Conservation (phyloP, 2,888 invertebrate species). For the Drosophila stalkeri region DNA sequence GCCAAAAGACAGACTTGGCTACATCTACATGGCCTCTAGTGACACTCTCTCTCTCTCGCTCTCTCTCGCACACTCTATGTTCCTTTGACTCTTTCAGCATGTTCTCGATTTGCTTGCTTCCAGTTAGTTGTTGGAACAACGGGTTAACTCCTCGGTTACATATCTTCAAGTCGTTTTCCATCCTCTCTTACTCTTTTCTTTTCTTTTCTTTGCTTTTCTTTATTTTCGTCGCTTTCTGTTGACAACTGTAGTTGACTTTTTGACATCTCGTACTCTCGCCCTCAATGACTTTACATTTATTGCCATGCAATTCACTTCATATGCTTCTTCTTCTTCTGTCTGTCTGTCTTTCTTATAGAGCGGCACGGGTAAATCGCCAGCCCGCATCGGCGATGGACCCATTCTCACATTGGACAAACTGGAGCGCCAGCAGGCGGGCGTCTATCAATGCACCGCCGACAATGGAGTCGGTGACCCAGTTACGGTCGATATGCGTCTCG, state of each 20-base stretch:
- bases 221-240: slow-evolving; percentile 24
- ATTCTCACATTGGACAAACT: slow-evolving; percentile 88
- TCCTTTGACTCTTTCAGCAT: neutral
- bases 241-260: slow-evolving; percentile 61
- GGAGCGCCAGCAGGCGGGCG: slow-evolving; percentile 88
- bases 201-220: too few relatives aligned
- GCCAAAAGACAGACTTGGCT: slow-evolving; percentile 5
- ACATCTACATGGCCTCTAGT: slow-evolving; percentile 33
- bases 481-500: slow-evolving; percentile 88
- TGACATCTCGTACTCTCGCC: slow-evolving; percentile 52
- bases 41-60: slow-evolving; percentile 23
- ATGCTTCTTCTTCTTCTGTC: neutral
- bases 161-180: slow-evolving; percentile 28
- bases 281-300: slow-evolving; percentile 43
- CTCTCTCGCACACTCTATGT: neutral
- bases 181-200: neutral
- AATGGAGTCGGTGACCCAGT: slow-evolving; percentile 89
- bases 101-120: slow-evolving; percentile 56
- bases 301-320: slow-evolving; percentile 19
- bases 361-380: slow-evolving; percentile 84
- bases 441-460: slow-evolving; percentile 89
- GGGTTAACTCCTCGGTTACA: slow-evolving; percentile 49
- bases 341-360: slow-evolving; percentile 72
- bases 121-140: slow-evolving; percentile 47
- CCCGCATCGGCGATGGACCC: slow-evolving; percentile 87